These are phyloP conservation scores for Parazoanthus swiftii DNA, from an alignment of 92 coral and sea anemone species.

Conservation along the genomic window DNA sequence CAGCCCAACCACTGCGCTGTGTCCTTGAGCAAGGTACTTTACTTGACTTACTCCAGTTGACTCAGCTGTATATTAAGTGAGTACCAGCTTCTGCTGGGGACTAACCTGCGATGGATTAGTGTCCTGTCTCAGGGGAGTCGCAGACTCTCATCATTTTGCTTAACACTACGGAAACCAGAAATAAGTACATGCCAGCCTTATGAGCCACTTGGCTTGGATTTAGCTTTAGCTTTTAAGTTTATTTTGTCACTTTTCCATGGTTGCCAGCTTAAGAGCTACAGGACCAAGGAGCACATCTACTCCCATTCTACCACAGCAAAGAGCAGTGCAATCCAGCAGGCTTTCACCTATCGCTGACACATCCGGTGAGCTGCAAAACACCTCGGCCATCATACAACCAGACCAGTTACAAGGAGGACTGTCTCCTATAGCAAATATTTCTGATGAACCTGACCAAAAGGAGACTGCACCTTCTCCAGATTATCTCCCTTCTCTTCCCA, in stretches of 20 bases:
- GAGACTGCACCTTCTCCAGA: constrained; percentile 2
- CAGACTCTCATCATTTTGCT: no score
- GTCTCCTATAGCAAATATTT: not conserved
- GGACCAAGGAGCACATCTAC: constrained; percentile 19
- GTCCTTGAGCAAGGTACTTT: no score
- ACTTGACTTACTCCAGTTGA: no score
- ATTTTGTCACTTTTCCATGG: not conserved
- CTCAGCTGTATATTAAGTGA: no score
- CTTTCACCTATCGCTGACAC: constrained; percentile 1
- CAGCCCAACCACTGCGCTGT: no score
- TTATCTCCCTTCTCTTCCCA: not conserved
- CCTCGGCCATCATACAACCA: not conserved
- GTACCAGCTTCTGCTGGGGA: no score
- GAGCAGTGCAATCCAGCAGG: not conserved
- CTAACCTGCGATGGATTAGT: no score
- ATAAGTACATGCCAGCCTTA: no score
- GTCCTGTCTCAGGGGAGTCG: no score
- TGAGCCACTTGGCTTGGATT: no score
- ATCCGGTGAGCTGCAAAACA: not conserved
- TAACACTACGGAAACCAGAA: no score
- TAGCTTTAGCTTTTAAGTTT: no score
- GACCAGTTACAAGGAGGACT: not conserved
- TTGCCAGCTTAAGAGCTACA: not conserved
- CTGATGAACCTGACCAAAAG: not conserved
- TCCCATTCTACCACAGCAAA: not conserved